Conservation (phyloP, 2,888 invertebrate species). For the Clepsis dumicolana region DNA sequence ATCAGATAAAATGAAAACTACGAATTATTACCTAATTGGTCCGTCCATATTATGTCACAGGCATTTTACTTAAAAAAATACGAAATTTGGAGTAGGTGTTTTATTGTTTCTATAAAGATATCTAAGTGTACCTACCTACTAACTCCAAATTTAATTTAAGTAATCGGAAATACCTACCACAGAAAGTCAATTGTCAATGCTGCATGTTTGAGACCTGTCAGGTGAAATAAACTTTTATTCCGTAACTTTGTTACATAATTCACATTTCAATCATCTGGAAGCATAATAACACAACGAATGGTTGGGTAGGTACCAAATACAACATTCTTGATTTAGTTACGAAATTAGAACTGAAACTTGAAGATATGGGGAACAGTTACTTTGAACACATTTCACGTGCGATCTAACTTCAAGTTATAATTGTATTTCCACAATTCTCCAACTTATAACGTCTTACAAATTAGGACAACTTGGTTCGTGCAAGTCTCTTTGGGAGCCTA, state of each 20-base stretch:
- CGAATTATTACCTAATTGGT: too few relatives aligned
- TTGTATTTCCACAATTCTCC: constrained; percentile 40
- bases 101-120: too few relatives aligned
- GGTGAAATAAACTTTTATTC: background rate
- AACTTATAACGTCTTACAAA: constrained; percentile 42
- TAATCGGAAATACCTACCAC: too few relatives aligned
- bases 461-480: constrained; percentile 23
- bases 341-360: constrained; percentile 19
- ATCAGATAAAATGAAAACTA: too few relatives aligned
- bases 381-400: constrained; percentile 40
- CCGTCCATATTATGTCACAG: too few relatives aligned
- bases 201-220: background rate
- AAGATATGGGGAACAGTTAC: constrained; percentile 36
- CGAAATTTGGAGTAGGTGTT: too few relatives aligned
- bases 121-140: too few relatives aligned
- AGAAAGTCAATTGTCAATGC: too few relatives aligned
- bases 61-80: too few relatives aligned
- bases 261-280: background rate
- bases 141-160: too few relatives aligned
- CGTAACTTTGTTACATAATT: background rate
- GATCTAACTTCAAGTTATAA: constrained; percentile 41
- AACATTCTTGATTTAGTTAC: background rate
- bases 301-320: too few relatives aligned
- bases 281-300: background rate
- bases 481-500: constrained; percentile 20